Conservation (phyloP, 2,888 invertebrate species). For the Harpalus rubripes region DNA sequence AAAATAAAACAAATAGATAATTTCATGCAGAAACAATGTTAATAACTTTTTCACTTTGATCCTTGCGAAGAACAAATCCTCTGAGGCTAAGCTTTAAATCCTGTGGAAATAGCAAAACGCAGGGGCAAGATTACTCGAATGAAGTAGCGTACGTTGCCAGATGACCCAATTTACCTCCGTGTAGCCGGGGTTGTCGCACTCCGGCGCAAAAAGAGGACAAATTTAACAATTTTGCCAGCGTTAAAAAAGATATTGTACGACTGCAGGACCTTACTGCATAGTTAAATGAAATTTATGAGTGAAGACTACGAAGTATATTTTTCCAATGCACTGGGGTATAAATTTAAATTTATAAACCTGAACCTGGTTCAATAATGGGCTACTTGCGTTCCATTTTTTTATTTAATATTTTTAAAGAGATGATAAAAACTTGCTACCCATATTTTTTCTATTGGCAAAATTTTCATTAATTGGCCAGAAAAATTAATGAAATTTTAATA, state of each 20-base stretch:
- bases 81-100: slow-evolving; percentile 27
- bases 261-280: not conserved
- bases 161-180: slow-evolving; percentile 61
- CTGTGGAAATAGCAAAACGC: slow-evolving; percentile 31
- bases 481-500: too few species aligned
- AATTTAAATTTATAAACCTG: not conserved
- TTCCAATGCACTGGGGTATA: not conserved
- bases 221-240: not conserved
- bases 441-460: too few species aligned
- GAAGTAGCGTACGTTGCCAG: slow-evolving; percentile 20
- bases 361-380: not conserved
- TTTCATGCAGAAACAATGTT: not conserved
- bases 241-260: not conserved
- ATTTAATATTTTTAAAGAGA: too few species aligned
- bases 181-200: slow-evolving; percentile 37
- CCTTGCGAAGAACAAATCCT: slow-evolving; percentile 32
- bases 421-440: too few species aligned
- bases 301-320: not conserved
- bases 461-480: too few species aligned
- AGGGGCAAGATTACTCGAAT: slow-evolving; percentile 55
- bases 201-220: slow-evolving; percentile 29
- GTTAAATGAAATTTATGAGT: not conserved
- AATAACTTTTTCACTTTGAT: slow-evolving; percentile 25
- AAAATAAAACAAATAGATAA: slow-evolving; percentile 1
- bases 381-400: too few species aligned